Evolutionary conservation across 2,797 vertebrate species (phyloP).

Genomic region (Borostomias antarcticus): DNA sequence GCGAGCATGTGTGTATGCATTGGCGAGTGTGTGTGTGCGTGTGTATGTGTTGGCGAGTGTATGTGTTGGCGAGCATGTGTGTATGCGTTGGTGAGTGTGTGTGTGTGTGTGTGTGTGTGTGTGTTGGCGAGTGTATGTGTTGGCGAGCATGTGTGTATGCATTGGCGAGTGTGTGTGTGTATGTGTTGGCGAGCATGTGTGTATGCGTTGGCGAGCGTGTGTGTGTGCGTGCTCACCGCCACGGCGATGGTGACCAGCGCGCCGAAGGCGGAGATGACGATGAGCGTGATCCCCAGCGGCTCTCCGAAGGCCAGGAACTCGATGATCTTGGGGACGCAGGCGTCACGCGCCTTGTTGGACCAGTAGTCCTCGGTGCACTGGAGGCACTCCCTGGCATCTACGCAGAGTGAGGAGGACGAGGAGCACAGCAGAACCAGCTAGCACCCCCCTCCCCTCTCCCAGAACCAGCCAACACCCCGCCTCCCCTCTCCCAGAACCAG

Average conservation of each 20-base stretch:
- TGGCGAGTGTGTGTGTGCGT: background rate
- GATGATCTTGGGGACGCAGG: conserved; percentile 81
- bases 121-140: background rate
- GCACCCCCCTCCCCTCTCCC: too few relatives aligned
- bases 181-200: background rate
- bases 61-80: too few relatives aligned
- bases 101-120: background rate
- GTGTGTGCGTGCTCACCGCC: conserved; percentile 16
- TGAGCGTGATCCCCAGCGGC: conserved; percentile 82
- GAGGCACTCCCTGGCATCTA: conserved; percentile 85
- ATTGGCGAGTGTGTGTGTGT: background rate
- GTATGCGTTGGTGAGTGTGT: conserved; percentile 22
- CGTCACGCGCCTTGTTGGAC: conserved; percentile 79
- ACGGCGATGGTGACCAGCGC: conserved; percentile 76
- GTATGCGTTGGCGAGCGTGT: background rate
- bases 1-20: background rate
- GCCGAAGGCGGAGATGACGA: conserved; percentile 79
- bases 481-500: too few relatives aligned
- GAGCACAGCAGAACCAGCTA: background rate
- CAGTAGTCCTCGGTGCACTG: conserved; percentile 79
- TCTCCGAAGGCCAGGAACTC: conserved; percentile 85
- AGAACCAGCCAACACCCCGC: too few relatives aligned
- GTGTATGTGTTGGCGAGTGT: too few relatives aligned
- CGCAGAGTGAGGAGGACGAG: background rate
- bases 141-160: too few relatives aligned